A percentile compares a stretch with the other conserved stretches of the same genome.
Conservation (phyloP, 2,113 vertebrate genomes). For the Cyprinodon tularosa region DNA sequence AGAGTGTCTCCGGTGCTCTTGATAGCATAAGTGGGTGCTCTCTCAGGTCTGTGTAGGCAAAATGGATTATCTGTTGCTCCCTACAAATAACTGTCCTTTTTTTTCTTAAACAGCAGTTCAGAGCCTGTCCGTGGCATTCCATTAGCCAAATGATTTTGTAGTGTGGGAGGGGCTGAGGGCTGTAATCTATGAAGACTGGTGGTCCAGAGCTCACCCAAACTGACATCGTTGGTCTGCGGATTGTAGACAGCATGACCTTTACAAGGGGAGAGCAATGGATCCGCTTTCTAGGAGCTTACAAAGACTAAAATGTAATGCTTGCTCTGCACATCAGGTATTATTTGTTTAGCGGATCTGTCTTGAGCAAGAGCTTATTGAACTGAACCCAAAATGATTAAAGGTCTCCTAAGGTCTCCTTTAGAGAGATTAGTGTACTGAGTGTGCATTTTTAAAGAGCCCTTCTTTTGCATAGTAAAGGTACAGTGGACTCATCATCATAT, state of each 20-base stretch:
- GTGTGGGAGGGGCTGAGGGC: conserved; percentile 37
- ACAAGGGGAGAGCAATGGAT: conserved; percentile 45
- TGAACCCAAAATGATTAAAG: conserved; percentile 60
- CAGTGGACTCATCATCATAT: too few relatives aligned
- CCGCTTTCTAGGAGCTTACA: conserved; percentile 27
- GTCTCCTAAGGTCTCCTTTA: conserved; percentile 3
- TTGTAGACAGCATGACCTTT: conserved; percentile 58
- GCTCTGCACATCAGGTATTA: conserved; percentile 28
- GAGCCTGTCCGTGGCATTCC: conserved; percentile 58
- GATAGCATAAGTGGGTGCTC: conserved; percentile 73
- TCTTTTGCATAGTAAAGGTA: background rate
- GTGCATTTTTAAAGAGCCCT: background rate
- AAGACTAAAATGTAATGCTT: conserved; percentile 50
- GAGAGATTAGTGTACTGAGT: background rate
- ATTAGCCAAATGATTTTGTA: conserved; percentile 71
- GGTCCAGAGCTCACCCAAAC: conserved; percentile 33
- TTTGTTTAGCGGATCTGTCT: conserved; percentile 53
- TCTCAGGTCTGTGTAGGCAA: conserved; percentile 70
- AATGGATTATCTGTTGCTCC: conserved; percentile 75
- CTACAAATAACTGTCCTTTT: conserved; percentile 63
- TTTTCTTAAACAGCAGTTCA: conserved; percentile 48
- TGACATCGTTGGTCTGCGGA: conserved; percentile 48
- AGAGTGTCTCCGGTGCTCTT: conserved; percentile 69
- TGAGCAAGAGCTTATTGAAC: conserved; percentile 18
- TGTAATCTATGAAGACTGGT: conserved; percentile 60